phyloP scores from a whole-genome alignment of 2,797 vertebrate species.

The Rhynchotus rufescens region DNA sequence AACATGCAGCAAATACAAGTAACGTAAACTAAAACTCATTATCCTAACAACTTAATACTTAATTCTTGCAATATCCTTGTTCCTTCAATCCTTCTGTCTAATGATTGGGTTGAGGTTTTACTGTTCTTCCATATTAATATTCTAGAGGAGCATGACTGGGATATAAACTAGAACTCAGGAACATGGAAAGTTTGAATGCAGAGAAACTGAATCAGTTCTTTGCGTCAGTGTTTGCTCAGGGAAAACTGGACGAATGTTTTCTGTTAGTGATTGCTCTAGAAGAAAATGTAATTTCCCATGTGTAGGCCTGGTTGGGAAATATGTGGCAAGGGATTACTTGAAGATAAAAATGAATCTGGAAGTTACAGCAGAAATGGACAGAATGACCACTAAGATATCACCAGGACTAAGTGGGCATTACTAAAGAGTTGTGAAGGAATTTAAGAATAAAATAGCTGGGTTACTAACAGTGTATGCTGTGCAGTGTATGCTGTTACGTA shows the following conservation, averaged over 20 bases:
- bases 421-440: not conserved
- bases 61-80: not conserved
- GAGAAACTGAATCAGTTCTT: not conserved
- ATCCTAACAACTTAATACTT: not conserved
- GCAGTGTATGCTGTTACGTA: not conserved
- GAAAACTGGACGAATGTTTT: not conserved
- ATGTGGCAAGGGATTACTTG: not conserved
- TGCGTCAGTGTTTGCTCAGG: not conserved
- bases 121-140: not conserved
- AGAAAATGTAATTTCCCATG: not conserved
- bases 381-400: not conserved
- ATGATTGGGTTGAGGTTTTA: not conserved
- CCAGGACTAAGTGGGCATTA: not conserved
- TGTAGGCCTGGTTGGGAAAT: not conserved
- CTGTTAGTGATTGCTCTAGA: not conserved
- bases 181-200: not conserved
- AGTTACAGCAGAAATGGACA: not conserved
- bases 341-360: not conserved
- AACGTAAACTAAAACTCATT: not conserved
- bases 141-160: not conserved
- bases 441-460: not conserved
- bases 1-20: not conserved
- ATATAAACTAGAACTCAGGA: not conserved
- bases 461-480: not conserved
- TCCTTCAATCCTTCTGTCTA: not conserved